Percentiles rank a stretch among this genome's conserved stretches.
Conservation (phyloP, 2,888 invertebrate species). For the Molorchus minor region DNA sequence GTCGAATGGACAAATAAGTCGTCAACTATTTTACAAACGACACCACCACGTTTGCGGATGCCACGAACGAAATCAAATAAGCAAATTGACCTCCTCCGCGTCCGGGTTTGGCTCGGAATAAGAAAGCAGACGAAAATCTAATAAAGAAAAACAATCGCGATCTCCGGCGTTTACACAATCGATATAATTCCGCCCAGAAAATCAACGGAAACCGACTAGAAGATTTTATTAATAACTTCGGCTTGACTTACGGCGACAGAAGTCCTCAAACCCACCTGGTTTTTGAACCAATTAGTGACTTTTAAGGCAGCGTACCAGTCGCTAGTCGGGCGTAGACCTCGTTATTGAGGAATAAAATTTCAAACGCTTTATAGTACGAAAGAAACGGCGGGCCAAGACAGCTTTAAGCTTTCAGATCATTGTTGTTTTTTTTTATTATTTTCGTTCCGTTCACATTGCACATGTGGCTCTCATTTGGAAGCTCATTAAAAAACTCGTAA, state of each 20-base stretch:
- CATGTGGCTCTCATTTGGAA: slow-evolving; percentile 33
- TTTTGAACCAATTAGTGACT: slow-evolving; percentile 24
- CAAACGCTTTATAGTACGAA: slow-evolving; percentile 27
- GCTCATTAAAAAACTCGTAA: slow-evolving; percentile 35
- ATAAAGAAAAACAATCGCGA: slow-evolving; percentile 28
- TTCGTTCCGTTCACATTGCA: slow-evolving; percentile 12
- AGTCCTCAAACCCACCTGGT: slow-evolving; percentile 15
- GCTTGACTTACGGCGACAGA: slow-evolving; percentile 4
- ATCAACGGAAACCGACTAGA: background rate
- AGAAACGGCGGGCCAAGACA: slow-evolving; percentile 19
- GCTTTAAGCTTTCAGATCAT: slow-evolving; percentile 16
- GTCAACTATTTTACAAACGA: too few species aligned
- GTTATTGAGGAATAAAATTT: slow-evolving; percentile 39
- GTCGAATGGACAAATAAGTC: too few species aligned
- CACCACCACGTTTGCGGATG: too few species aligned
- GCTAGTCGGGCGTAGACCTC: slow-evolving; percentile 27
- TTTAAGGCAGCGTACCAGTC: slow-evolving; percentile 16
- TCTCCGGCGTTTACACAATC: slow-evolving; percentile 26
- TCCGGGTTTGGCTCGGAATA: slow-evolving; percentile 15
- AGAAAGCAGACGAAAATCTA: slow-evolving; percentile 26
- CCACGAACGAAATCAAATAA: slow-evolving; percentile 26
- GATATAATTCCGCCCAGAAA: slow-evolving; percentile 18
- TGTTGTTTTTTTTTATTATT: slow-evolving; percentile 5
- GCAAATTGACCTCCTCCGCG: slow-evolving; percentile 27
- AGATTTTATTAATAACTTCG: slow-evolving; percentile 15